Base-by-base conservation (phyloP, 2,888 invertebrate species). In the Strigamia transsilvanica region DNA sequence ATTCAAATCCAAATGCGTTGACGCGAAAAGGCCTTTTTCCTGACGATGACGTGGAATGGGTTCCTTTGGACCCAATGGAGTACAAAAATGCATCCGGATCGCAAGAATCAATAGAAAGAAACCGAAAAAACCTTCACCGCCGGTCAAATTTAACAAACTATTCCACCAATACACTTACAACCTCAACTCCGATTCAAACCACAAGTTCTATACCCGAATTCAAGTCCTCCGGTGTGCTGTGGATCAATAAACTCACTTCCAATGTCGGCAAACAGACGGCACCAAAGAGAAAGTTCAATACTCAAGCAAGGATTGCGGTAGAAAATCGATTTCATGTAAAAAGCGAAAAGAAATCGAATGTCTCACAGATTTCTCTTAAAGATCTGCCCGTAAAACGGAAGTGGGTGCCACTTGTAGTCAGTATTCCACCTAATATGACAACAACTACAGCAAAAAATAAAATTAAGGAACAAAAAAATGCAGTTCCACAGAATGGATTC, bases 21-120 rank as follows among this genome's bases (percentile, higher is more conserved):
- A 46, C 46, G 13, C 5, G 46, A 46, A 46, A 46, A 46, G 46
- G 46, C 2, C 5, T 46, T 15, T 46, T 13, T 13, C 4, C 46
- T 12, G 12, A 46, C n/a, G 46, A 4, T 12, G 79, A 79, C 32
- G 34, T 79, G 10, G 79, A 79, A 32, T 79, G 79, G 79, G 79
- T 79, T 34, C 79, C 79, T 2, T n/a, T 79, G 38, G 79, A 79
- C 15, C 46, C 46, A 46, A 46, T 46, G 46, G 46, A 46, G 46
- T 46, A 46, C n/a, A 46, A 12, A 46, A 46, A 46, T 46, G 46
- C 46, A 46, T 46, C 46, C 4, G 46, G 46, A 5, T 46, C 46
- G 4, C 46, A 46, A 46, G 46, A 46, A 46, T n/a, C n/a, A n/a
- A 13, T 46, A 15, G 46, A 46, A n/a, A 46, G n/a, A 46, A 46